These are phyloP conservation scores for Heliopora coerulea DNA, from an alignment of 92 coral and sea anemone genomes.

Conservation along the genomic window DNA sequence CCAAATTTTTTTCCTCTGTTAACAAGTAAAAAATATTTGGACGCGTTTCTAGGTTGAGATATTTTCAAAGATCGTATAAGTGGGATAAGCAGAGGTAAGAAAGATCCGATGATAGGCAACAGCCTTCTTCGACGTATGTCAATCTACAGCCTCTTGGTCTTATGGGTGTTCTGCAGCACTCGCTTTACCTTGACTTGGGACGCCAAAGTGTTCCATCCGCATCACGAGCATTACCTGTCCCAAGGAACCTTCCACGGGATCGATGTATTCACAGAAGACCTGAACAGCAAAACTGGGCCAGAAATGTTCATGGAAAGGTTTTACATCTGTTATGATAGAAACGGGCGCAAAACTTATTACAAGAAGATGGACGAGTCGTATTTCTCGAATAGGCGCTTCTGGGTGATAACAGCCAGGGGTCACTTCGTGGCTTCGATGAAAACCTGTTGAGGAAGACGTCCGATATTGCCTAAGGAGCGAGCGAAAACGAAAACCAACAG, in stretches of 20 bases:
- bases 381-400: slow-evolving; percentile 88
- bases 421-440: slow-evolving; percentile 95
- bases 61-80: neutral
- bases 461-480: neutral
- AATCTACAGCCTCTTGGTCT: slow-evolving; percentile 77
- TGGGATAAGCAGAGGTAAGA: neutral
- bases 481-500: neutral
- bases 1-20: no score
- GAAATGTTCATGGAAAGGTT: slow-evolving; percentile 95
- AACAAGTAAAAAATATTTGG: no score
- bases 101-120: slow-evolving; percentile 12
- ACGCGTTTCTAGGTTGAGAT: no score
- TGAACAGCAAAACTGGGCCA: slow-evolving; percentile 83
- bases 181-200: slow-evolving; percentile 93
- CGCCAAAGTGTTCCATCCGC: slow-evolving; percentile 85
- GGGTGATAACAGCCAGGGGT: slow-evolving; percentile 90
- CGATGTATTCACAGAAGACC: slow-evolving; percentile 92
- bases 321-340: slow-evolving; percentile 88
- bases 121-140: slow-evolving; percentile 40
- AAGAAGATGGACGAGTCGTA: slow-evolving; percentile 87
- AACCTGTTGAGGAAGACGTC: slow-evolving; percentile 64
- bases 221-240: slow-evolving; percentile 90
- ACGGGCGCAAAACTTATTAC: slow-evolving; percentile 93
- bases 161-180: slow-evolving; percentile 81
- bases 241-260: slow-evolving; percentile 89